Percentiles rank a stretch among this genome's conserved stretches.
These are phyloP conservation scores for Phodopus roborovskii DNA, from an alignment of 2,113 vertebrate genomes.

Conservation along the genomic window DNA sequence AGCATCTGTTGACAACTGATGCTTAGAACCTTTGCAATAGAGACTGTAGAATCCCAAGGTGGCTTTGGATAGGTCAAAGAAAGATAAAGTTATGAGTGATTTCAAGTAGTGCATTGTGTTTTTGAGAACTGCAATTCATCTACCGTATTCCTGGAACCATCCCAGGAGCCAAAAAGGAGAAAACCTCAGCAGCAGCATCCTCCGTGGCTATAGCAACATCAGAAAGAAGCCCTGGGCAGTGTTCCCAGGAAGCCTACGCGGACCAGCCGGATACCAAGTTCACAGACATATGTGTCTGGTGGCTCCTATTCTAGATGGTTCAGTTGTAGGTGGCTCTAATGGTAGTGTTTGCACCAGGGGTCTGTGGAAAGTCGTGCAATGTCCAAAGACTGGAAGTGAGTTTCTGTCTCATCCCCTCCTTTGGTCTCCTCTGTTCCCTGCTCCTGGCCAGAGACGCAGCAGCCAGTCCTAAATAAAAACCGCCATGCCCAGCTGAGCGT, in stretches of 20 bases:
- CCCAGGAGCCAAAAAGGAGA: neutral
- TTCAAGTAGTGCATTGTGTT: neutral
- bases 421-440: neutral
- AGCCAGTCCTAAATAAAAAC: neutral
- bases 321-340: neutral
- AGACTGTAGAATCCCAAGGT: neutral
- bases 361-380: neutral
- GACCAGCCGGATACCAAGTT: neutral
- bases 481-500: too few species aligned
- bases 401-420: neutral
- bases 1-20: neutral
- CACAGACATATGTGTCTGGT: neutral
- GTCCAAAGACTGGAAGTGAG: neutral
- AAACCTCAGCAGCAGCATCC: neutral
- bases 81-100: neutral
- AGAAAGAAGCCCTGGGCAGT: neutral
- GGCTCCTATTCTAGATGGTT: neutral
- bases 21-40: neutral
- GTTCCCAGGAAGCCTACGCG: neutral
- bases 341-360: neutral
- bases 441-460: neutral
- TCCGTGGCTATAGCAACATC: neutral
- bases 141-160: neutral
- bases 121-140: constrained; percentile 33
- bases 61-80: neutral